phyloP scores from a whole-genome alignment of 2,888 invertebrate genomes.

The Ischnus inquisitorius region DNA sequence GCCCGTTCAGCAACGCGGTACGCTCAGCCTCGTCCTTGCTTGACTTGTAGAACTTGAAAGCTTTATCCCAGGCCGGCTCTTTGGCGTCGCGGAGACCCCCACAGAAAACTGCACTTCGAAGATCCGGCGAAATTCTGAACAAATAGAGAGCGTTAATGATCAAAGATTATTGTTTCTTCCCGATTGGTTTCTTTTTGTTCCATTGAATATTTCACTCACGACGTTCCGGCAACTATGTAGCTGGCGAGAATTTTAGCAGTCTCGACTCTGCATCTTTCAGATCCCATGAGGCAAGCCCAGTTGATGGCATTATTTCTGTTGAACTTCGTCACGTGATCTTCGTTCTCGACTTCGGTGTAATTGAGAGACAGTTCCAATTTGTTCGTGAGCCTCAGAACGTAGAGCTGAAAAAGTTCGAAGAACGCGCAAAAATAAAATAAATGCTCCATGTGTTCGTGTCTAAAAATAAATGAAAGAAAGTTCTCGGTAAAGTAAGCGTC shows the following conservation, averaged over 20 bases:
- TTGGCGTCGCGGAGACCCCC: conserved; percentile 81
- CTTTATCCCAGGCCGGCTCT: conserved; percentile 69
- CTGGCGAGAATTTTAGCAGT: conserved; percentile 73
- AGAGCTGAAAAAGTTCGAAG: conserved; percentile 72
- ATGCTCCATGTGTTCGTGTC: too few relatives aligned
- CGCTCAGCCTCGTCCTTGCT: conserved; percentile 78
- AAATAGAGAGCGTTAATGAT: neutral
- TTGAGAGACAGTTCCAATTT: conserved; percentile 76
- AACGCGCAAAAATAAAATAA: neutral
- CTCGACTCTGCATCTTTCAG: conserved; percentile 81
- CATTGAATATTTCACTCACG: conserved; percentile 34
- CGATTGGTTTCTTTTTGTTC: neutral
- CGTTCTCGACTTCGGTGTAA: conserved; percentile 73
- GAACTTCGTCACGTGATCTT: conserved; percentile 77
- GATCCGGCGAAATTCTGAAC: conserved; percentile 85
- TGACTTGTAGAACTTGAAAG: conserved; percentile 47
- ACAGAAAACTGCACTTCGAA: conserved; percentile 85
- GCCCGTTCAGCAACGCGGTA: conserved; percentile 81
- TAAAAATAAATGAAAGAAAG: neutral
- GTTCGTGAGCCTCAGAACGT: conserved; percentile 76
- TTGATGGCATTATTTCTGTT: conserved; percentile 77
- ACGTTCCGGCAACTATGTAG: conserved; percentile 55
- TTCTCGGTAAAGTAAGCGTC: neutral
- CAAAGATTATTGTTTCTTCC: neutral
- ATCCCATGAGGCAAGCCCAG: conserved; percentile 83